These are phyloP conservation scores for Trachymyrmex cornetzi DNA, from an alignment of 1,140 invertebrate species.

Conservation along the genomic window DNA sequence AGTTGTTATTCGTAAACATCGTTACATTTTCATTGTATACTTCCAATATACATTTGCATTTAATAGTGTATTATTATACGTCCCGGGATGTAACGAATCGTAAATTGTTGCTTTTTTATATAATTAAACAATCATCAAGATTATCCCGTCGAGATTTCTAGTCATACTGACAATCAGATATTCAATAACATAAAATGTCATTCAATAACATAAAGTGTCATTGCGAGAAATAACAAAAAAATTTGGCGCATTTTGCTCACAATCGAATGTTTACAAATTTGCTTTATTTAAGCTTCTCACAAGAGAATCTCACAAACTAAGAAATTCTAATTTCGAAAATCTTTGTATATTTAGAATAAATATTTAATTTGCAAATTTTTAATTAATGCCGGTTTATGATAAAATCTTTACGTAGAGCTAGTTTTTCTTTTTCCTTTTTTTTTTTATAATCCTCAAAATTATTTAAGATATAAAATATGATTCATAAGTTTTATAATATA, in stretches of 20 bases:
- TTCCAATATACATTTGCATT: background rate
- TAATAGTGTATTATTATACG: background rate
- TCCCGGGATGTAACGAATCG: conserved; percentile 22
- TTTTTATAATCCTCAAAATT: no score
- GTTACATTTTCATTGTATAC: background rate
- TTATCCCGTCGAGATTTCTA: background rate
- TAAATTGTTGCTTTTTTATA: conserved; percentile 11
- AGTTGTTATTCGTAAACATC: background rate
- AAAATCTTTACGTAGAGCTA: no score
- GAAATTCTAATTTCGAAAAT: conserved; percentile 2
- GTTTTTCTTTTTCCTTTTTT: no score
- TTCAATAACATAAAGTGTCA: background rate
- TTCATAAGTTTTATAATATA: no score
- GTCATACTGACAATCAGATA: conserved; percentile 1
- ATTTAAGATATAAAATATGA: no score
- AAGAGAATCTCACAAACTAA: background rate
- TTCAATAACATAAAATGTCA: background rate
- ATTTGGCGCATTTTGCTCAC: background rate
- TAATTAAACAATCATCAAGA: background rate
- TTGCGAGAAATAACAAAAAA: conserved; percentile 23
- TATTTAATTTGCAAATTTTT: background rate
- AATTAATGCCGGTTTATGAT: background rate
- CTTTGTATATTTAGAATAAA: background rate
- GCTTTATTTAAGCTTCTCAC: conserved; percentile 7
- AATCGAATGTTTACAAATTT: conserved; percentile 1